Conservation (phyloP, 1,140 invertebrate genomes). For the Sweltsa coloradensis region DNA sequence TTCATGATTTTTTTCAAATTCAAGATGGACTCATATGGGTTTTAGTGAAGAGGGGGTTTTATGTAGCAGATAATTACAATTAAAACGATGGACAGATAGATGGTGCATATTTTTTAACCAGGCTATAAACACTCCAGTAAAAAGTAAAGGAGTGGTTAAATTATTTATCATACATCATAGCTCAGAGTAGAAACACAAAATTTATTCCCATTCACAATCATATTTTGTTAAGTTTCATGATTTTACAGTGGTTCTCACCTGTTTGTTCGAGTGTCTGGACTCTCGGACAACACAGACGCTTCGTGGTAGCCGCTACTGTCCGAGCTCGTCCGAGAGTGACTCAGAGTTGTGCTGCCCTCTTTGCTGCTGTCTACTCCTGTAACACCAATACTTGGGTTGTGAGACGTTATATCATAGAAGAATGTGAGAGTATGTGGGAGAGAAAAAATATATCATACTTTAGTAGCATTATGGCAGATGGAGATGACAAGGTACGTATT, state of each 20-base stretch:
- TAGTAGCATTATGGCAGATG: too few species aligned
- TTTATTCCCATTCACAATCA: background rate
- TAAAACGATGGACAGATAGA: background rate
- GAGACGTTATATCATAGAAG: too few species aligned
- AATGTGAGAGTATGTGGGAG: too few species aligned
- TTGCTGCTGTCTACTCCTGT: constrained; percentile 5
- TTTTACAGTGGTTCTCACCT: background rate
- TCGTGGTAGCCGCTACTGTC: constrained; percentile 67
- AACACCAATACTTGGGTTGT: too few species aligned
- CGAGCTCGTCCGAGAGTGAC: constrained; percentile 60
- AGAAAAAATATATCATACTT: too few species aligned
- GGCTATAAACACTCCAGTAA: background rate
- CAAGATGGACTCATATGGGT: background rate
- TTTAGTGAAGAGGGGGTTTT: background rate
- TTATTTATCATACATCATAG: background rate
- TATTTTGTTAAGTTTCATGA: background rate
- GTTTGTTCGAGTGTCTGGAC: constrained; percentile 17
- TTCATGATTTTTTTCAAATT: background rate
- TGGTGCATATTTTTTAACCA: background rate
- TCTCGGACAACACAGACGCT: constrained; percentile 52
- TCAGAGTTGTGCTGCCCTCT: constrained; percentile 31
- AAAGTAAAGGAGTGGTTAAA: background rate
- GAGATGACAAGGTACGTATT: too few species aligned
- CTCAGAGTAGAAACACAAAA: background rate
- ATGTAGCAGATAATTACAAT: background rate